Base-by-base conservation (phyloP, 1,140 invertebrate species). In the Atta texana region DNA sequence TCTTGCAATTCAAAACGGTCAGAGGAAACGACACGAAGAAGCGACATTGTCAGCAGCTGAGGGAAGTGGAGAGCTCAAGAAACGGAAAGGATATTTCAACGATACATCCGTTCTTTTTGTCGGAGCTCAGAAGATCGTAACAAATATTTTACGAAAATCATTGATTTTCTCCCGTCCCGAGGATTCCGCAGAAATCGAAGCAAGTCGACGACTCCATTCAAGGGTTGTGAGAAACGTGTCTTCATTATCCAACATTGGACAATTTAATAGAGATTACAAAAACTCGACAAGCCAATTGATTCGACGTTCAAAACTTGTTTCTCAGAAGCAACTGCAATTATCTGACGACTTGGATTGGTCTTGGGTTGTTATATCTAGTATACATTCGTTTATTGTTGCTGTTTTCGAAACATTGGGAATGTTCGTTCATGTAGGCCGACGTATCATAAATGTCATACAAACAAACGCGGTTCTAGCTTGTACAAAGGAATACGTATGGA, bases 401-500 rank as follows among this genome's bases (percentile, higher is more conserved):
- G 39, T 82, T 61, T 44, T 88, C 0, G 86, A 24, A 12, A 68
- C 31, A 0, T 12, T 91, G 0, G 74, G 72, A 14, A 72, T 76
- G 18, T 69, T 90, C 24, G 12, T 85, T 18, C 72, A 82, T 2
- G 18, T 91, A 18, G 87, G 85, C 7, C 77, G 76, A 7, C 31
- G 63, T 10, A 28, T 87, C 8, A 86, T 91, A 1, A 57, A 89
- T 21, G 69, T 39, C 44, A n/a, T 92, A 7, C 84, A 92, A 7
- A 74, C 80, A 3, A 92, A 85, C 39, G 6, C 28, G 8, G 31
- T 53, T 6, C 66, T 92, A 0, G n/a, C 6, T 6, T 92, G 91
- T 53, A 92, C 86, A n/a, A 92, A 49, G 39, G 66, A 89, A 5
- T 92, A 92, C 53, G 18, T 91, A 2, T 61, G 53, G 80, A 10